Evolutionary conservation across 2,113 vertebrate species (phyloP), one percentile per base, ranked within the genome.

Genomic region (Cathartes aura): DNA sequence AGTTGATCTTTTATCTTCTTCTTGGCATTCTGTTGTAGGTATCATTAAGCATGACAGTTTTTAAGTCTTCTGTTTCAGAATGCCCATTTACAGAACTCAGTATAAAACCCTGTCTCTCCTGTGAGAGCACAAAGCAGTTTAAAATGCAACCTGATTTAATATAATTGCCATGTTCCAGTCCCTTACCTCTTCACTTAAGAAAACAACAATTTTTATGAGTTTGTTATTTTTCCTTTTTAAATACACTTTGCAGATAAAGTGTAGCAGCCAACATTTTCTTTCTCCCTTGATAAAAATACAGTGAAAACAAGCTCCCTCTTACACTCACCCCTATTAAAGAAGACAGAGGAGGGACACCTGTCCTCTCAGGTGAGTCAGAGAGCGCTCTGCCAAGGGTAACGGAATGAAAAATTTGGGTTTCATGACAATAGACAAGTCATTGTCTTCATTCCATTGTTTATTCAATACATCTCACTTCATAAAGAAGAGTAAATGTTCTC

Each of bases 1-100:
- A 85, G 74, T 38, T 85, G 89, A 90, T 95, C 81, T 97, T 97
- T 97, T 93, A 94, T 96, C 93, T 95, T 96, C 67, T 86, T 83
- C 73, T 94, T 95, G 93, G 78, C 93, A 88, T 92, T 85, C 56
- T 97, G 66, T 82, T 96, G 84, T 94, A 93, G 84, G 50, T 96
- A 97, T 93, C 89, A 96, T 97, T 97, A 96, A 96, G 74, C 70
- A 91, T 94, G 93, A 96, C 78, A 93, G 71, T 62, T 95, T 97
- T 96, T 63, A 73, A 89, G 53, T 86, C 74, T 96, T 94, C 62
- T 88, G 83, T 86, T 96, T 97, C 91, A 91, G 78, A 96, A 91
- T 83, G 67, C 82, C 84, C 73, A 55, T 90, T 94, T 96, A 93
- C 52, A 91, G 87, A 95, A 64, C 26, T 93, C 59, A 7, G 19